Evolutionary conservation across 2,797 vertebrate genomes (phyloP).

Genomic region (Eptatretus atami): DNA sequence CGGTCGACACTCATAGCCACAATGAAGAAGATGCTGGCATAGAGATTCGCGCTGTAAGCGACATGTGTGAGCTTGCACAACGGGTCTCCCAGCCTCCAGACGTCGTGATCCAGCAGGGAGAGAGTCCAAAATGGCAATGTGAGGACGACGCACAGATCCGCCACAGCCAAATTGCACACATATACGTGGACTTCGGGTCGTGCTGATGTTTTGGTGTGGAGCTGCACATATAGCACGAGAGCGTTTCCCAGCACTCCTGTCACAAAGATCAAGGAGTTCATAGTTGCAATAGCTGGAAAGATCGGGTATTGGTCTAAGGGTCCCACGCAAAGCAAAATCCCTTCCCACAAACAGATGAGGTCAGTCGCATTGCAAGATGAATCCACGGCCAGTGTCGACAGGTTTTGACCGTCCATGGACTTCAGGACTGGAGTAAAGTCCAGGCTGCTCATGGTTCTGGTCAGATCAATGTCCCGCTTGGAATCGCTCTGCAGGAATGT

Average conservation of each 20-base stretch:
- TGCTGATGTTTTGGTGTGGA: conserved; percentile 36
- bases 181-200: conserved; percentile 61
- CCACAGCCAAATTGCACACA: conserved; percentile 51
- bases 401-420: conserved; percentile 21
- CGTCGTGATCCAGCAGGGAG: conserved; percentile 48
- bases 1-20: conserved; percentile 80
- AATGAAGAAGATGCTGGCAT: conserved; percentile 76
- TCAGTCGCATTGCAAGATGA: conserved; percentile 19
- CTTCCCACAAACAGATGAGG: conserved; percentile 16
- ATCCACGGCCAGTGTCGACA: conserved; percentile 16
- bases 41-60: conserved; percentile 68
- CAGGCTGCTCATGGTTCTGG: conserved; percentile 11
- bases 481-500: too few species aligned
- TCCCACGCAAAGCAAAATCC: conserved; percentile 21
- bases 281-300: conserved; percentile 37
- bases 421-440: conserved; percentile 31
- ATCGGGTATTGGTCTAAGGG: conserved; percentile 30
- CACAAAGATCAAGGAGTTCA: conserved; percentile 64
- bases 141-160: conserved; percentile 52
- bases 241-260: conserved; percentile 49
- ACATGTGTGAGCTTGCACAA: conserved; percentile 63
- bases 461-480: too few species aligned
- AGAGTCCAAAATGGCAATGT: conserved; percentile 71
- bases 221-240: conserved; percentile 63
- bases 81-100: conserved; percentile 63